Conservation (phyloP, 2,888 invertebrate species). For the Zootermopsis nevadensis region DNA sequence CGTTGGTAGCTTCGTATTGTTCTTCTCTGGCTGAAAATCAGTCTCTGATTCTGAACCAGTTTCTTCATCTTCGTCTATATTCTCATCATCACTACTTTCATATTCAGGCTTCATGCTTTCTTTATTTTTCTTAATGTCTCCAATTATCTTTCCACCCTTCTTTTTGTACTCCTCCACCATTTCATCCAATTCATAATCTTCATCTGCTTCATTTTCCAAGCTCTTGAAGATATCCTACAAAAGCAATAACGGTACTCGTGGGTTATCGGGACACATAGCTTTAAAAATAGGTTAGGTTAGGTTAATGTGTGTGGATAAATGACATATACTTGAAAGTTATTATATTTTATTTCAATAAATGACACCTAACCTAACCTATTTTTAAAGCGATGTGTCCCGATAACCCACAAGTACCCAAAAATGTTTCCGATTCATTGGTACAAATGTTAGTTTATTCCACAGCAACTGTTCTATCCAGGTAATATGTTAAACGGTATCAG, state of each 20-base stretch:
- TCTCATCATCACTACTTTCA: slow-evolving; percentile 58
- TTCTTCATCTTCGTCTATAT: slow-evolving; percentile 55
- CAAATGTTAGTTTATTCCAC: no score
- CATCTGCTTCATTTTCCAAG: slow-evolving; percentile 84
- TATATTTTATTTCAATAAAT: no score
- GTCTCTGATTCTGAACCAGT: slow-evolving; percentile 55
- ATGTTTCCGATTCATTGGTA: no score
- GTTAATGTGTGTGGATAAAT: no score
- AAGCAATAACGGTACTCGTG: not conserved
- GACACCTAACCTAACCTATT: no score
- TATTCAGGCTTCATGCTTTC: slow-evolving; percentile 54
- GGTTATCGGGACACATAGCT: no score
- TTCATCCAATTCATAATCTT: slow-evolving; percentile 87
- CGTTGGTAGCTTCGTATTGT: slow-evolving; percentile 36
- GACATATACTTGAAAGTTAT: no score
- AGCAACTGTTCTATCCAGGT: no score
- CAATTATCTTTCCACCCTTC: slow-evolving; percentile 72
- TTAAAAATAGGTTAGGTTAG: no score
- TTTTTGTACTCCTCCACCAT: slow-evolving; percentile 77
- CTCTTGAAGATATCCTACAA: slow-evolving; percentile 78
- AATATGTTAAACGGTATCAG: no score
- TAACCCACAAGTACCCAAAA: no score
- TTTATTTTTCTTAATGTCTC: slow-evolving; percentile 58
- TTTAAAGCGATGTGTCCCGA: no score
- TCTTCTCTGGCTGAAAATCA: slow-evolving; percentile 61